Percentiles rank a stretch among this genome's conserved stretches.
These are phyloP conservation scores for Rhogogaster chlorosoma DNA, from an alignment of 2,888 invertebrate genomes.

Conservation along the genomic window DNA sequence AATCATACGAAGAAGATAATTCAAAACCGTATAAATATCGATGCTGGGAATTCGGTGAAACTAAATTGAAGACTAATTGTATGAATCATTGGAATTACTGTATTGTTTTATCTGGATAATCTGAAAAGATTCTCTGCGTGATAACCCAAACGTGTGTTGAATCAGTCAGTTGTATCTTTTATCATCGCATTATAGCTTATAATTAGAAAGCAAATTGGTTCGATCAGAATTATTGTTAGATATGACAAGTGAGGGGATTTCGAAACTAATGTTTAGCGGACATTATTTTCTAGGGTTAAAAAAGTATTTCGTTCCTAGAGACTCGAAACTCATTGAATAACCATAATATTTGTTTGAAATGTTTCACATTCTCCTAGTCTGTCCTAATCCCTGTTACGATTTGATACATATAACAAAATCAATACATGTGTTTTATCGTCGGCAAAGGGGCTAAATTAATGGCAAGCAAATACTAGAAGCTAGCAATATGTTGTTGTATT, in stretches of 20 bases:
- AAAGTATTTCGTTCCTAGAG: neutral
- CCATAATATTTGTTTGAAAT: neutral
- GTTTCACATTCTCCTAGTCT: neutral
- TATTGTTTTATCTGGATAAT: neutral
- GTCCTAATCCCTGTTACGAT: neutral
- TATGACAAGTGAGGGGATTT: neutral
- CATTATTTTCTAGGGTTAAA: neutral
- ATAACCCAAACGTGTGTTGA: neutral
- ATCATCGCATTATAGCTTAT: conserved; percentile 13
- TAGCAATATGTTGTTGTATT: conserved; percentile 60
- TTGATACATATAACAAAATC: neutral
- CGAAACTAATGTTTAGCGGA: neutral
- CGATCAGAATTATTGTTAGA: conserved; percentile 18
- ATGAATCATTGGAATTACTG: neutral
- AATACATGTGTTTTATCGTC: neutral
- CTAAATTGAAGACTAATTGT: neutral
- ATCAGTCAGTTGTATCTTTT: neutral
- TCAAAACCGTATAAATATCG: neutral
- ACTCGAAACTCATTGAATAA: neutral
- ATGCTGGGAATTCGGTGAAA: neutral
- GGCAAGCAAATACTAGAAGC: conserved; percentile 51
- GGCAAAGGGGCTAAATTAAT: conserved; percentile 1
- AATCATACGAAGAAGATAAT: neutral
- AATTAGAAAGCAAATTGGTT: neutral
- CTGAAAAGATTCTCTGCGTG: neutral